Conservation (phyloP, 1,140 invertebrate species). For the Ceratitis capitata region DNA sequence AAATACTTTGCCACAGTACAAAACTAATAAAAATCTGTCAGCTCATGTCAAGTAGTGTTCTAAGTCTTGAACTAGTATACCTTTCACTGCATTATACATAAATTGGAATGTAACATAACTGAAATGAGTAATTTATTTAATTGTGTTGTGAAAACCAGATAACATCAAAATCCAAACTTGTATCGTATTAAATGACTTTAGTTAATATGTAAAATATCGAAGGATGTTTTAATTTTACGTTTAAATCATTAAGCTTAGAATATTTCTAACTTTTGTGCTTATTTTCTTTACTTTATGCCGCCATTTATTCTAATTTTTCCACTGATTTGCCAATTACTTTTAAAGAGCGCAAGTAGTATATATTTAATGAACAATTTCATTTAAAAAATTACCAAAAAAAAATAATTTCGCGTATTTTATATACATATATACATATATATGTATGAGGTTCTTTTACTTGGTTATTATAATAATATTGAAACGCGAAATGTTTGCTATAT, state of each 20-base stretch:
- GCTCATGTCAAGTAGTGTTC: background rate
- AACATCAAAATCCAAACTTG: background rate
- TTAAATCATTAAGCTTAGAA: background rate
- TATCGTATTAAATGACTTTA: conserved; percentile 22
- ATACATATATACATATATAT: too few relatives aligned
- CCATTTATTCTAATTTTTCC: background rate
- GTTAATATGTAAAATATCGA: conserved; percentile 16
- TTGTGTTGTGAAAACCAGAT: background rate
- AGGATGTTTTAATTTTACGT: background rate
- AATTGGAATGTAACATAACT: conserved; percentile 14
- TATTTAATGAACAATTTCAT: too few relatives aligned
- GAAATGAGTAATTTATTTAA: background rate
- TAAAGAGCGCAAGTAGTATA: background rate
- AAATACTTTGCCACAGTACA: conserved; percentile 1
- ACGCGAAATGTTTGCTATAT: too few relatives aligned
- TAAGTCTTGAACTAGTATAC: background rate
- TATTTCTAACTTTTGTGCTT: background rate
- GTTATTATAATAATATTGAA: too few relatives aligned
- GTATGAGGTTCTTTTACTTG: too few relatives aligned
- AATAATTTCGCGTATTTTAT: too few relatives aligned
- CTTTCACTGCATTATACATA: background rate
- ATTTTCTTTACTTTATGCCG: background rate
- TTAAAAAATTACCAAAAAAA: too few relatives aligned
- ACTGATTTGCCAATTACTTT: too few relatives aligned
- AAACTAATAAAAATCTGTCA: background rate